Conservation (phyloP, 2,888 invertebrate genomes). For the Branchipolynoe longqiensis region DNA sequence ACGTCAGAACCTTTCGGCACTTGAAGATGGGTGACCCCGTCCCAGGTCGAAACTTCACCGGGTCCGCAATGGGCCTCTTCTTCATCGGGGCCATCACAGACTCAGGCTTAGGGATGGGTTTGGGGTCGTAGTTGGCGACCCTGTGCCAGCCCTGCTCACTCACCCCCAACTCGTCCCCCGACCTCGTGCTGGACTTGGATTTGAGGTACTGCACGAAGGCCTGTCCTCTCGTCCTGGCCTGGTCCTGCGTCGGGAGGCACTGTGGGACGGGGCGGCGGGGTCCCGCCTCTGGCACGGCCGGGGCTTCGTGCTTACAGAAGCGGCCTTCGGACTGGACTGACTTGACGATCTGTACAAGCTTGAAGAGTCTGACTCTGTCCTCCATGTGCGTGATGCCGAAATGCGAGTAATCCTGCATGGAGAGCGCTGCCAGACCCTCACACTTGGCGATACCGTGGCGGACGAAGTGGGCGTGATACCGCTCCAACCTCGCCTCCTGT, state of each 20-base stretch:
- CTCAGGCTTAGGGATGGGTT: neutral
- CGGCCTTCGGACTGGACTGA: constrained; percentile 72
- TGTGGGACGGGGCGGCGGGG: neutral
- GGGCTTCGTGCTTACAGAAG: constrained; percentile 60
- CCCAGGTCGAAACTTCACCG: constrained; percentile 24
- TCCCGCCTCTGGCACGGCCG: neutral
- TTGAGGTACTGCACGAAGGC: constrained; percentile 29
- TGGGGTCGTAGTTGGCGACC: no score
- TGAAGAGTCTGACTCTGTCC: constrained; percentile 76
- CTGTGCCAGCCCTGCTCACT: no score
- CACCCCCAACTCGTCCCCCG: neutral
- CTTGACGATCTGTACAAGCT: constrained; percentile 78
- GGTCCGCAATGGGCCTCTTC: constrained; percentile 8
- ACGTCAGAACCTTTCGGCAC: constrained; percentile 64
- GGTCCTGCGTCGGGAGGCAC: neutral
- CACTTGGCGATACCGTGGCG: constrained; percentile 77
- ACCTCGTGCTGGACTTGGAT: neutral
- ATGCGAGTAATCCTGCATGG: constrained; percentile 75
- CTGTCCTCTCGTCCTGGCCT: constrained; percentile 16
- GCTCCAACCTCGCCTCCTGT: constrained; percentile 78
- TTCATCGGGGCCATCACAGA: constrained; percentile 29
- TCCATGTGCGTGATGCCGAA: constrained; percentile 76
- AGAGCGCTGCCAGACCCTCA: constrained; percentile 75
- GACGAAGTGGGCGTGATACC: constrained; percentile 77
- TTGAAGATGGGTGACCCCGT: constrained; percentile 66